phyloP scores from a whole-genome alignment of 2,113 vertebrate genomes.

The Neoarius graeffei region DNA sequence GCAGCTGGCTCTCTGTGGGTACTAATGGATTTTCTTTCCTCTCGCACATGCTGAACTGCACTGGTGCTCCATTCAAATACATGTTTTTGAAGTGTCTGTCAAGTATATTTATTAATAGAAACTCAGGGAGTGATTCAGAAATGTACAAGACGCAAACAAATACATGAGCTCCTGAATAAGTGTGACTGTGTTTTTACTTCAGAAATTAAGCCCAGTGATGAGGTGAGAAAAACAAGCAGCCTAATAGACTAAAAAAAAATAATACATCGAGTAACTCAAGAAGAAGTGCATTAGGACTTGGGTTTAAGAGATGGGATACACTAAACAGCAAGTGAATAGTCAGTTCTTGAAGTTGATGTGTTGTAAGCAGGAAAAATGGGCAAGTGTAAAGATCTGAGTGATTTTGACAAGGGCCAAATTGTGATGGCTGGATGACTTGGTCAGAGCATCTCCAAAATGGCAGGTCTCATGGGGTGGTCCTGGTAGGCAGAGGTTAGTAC shows the following conservation, averaged over 20 bases:
- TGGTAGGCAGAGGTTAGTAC: too few relatives aligned
- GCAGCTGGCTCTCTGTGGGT: conserved; percentile 12
- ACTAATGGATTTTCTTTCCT: conserved; percentile 24
- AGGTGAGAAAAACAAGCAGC: not conserved
- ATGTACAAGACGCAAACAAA: not conserved
- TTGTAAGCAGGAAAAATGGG: too few relatives aligned
- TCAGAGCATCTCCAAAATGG: too few relatives aligned
- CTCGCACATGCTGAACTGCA: not conserved
- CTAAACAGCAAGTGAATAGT: too few relatives aligned
- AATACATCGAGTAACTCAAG: not conserved
- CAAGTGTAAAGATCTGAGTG: too few relatives aligned
- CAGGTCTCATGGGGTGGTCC: too few relatives aligned
- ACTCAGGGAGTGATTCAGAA: not conserved
- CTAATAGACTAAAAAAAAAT: not conserved
- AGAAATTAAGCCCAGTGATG: not conserved
- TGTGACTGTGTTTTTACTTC: not conserved
- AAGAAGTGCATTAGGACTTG: not conserved
- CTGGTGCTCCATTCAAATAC: not conserved
- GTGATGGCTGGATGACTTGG: too few relatives aligned
- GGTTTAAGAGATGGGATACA: too few relatives aligned
- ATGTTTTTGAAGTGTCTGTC: not conserved
- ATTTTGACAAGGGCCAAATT: too few relatives aligned
- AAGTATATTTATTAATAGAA: not conserved
- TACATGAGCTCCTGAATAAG: not conserved
- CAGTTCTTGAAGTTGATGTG: too few relatives aligned